Evolutionary conservation across 2,888 invertebrate genomes (phyloP), one percentile per base, ranked within the genome.

Genomic region (Agrilus cyanescens): DNA sequence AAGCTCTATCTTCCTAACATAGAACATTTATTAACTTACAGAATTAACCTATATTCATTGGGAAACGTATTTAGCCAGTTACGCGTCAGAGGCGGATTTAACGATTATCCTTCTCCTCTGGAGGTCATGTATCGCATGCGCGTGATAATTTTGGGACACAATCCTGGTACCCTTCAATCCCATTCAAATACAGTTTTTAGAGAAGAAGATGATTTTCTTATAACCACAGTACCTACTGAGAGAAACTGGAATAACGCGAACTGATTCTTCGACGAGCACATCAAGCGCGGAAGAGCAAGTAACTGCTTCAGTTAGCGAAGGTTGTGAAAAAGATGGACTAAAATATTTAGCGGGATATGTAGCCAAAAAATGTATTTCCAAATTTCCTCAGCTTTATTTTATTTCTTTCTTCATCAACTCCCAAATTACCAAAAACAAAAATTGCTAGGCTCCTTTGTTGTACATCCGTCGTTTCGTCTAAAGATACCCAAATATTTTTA

Each of bases 81-180:
- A 13, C 45, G 50, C 41, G 41, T 44, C 8, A 33, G 42, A 36
- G 51, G 50, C 5, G 52, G 52, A 32, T 40, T 53, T 14, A 45
- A 53, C 37, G 54, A 53, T 37, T 51, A 53, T 42, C 49, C 51
- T n/a, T 36, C 50, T 13, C 46, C 51, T n/a, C 44, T 54, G 20
- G 45, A 50, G 46, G 45, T 49, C 12, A 7, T 54, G 4, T 47
- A 51, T 29, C 31, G 52, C 14, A 18, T 51, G 4, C 38, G 48
- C 12, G 49, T 50, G 45, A 52, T 55, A 13, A 47, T 51, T 32
- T 44, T 54, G 8, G 52, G 52, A 5, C 52, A 52, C 45, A 39
- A 5, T 18, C 18, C 18, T 4, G 18, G 18, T 5, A 18, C 5
- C 4, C 4, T 18, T 18, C 18, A 18, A 34, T 15, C 16, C 14